Evolutionary conservation across 2,888 invertebrate species (phyloP), one percentile per base, ranked within the genome.

Genomic region (Resseliella maxima): DNA sequence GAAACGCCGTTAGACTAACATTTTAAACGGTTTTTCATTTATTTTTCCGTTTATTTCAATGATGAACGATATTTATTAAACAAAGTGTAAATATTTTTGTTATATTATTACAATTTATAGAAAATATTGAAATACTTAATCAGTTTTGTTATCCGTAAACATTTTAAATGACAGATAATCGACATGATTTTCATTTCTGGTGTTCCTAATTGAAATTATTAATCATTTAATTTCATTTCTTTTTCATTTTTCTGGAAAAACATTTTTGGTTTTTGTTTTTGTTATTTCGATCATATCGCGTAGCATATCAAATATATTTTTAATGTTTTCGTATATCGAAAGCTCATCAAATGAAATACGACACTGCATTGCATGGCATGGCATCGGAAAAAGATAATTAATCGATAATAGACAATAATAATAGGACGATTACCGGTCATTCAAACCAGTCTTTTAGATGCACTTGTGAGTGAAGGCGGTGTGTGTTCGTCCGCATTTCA

Each of bases 391-490:
- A 31, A 31, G 31, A 31, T 72, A 31, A 72, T 72, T 72, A 15
- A 72, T 35, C 72, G 15, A 72, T 72, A 72, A 72, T 72, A 15
- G 15, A 35, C 72, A 31, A 31, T 72, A 59, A 24, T 59, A 59
- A 59, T n/a, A 3, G n/a, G 24, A 50, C 10, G 59, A 24, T 72
- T 72, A 72, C 31, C 31, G 72, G 31, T 35, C 35, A 15, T 31
- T 72, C 72, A n/a, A 31, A 31, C 0, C 72, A 72, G 72, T 72
- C 72, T 31, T 27, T 72, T 3, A 72, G 31, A 35, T 27, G 72
- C 72, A 72, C 0, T 72, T 72, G 72, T 15, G n/a, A 31, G 15
- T 31, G 31, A 31, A 72, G 1, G 12, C 31, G 15, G 15, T 24
- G 24, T 59, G 59, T 59, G 59, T 18, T 2, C 15, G 15, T 50